phyloP scores from a whole-genome alignment of 2,797 vertebrate genomes.

The Silurus aristotelis region DNA sequence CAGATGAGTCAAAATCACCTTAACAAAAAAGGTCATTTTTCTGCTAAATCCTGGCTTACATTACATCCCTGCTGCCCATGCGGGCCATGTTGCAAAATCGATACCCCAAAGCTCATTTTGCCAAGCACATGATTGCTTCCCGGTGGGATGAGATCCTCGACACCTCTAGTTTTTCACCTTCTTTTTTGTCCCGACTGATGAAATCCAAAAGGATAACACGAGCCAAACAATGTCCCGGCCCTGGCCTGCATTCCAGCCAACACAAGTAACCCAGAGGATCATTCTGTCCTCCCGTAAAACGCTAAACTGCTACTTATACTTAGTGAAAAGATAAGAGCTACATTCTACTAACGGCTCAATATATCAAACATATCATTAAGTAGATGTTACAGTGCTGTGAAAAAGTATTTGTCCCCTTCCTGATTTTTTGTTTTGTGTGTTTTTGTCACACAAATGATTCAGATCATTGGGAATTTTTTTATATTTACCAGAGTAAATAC shows the following conservation, averaged over 20 bases:
- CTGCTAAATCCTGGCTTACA: constrained; percentile 56
- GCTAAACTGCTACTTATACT: constrained; percentile 43
- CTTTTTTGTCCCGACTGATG: constrained; percentile 44
- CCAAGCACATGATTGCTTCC: constrained; percentile 61
- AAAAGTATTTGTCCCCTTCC: not conserved
- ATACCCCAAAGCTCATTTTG: constrained; percentile 63
- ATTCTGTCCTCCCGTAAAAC: constrained; percentile 43
- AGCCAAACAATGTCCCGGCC: constrained; percentile 21
- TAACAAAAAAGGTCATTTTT: constrained; percentile 35
- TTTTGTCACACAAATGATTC: too few relatives aligned
- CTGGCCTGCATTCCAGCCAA: constrained; percentile 26
- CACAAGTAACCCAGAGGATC: constrained; percentile 45
- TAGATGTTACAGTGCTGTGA: not conserved
- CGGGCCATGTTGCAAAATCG: constrained; percentile 69
- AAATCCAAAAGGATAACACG: constrained; percentile 51
- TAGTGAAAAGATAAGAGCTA: constrained; percentile 22
- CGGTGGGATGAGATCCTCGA: constrained; percentile 47
- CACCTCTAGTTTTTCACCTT: not conserved
- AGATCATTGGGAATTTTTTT: too few relatives aligned
- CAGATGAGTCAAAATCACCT: constrained; percentile 17
- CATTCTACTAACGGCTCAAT: not conserved
- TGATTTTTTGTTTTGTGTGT: too few relatives aligned
- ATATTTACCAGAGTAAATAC: too few relatives aligned
- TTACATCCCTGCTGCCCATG: constrained; percentile 44
- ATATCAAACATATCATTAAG: not conserved